phyloP scores from a whole-genome alignment of 2,113 vertebrate species.

The Eclectus roratus region DNA sequence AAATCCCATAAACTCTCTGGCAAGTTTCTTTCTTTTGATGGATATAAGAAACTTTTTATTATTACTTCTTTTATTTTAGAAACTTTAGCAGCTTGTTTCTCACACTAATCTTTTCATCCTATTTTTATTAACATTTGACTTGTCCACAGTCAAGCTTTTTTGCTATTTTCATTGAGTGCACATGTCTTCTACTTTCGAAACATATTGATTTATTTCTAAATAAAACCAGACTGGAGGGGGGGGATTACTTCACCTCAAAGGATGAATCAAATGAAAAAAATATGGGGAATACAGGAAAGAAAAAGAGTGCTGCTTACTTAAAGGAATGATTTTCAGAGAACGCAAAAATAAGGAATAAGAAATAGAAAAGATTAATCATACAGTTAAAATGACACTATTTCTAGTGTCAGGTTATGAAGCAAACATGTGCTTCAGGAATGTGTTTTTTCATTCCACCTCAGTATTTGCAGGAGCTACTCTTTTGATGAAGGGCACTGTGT shows the following conservation, averaged over 20 bases:
- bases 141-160: background rate
- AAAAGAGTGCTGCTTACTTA: background rate
- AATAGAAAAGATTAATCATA: background rate
- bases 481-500: background rate
- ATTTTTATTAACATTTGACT: slow-evolving; percentile 40
- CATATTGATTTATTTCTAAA: slow-evolving; percentile 38
- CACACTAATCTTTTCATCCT: slow-evolving; percentile 25
- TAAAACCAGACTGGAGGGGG: background rate
- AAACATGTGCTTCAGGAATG: accelerated
- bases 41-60: slow-evolving; percentile 50
- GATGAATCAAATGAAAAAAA: slow-evolving; percentile 8
- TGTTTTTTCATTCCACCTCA: background rate
- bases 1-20: slow-evolving; percentile 43
- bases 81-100: slow-evolving; percentile 21
- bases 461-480: background rate
- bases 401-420: background rate
- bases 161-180: slow-evolving; percentile 7
- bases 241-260: accelerated
- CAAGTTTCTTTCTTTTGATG: slow-evolving; percentile 39
- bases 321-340: background rate
- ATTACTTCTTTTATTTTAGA: slow-evolving; percentile 34
- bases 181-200: slow-evolving; percentile 23
- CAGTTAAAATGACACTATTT: background rate
- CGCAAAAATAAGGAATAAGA: background rate
- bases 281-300: background rate